A percentile compares a stretch with the other conserved stretches of the same genome.
These are phyloP conservation scores for Caenorhabditis sulstoni DNA, from an alignment of 2,888 invertebrate species.

Conservation along the genomic window DNA sequence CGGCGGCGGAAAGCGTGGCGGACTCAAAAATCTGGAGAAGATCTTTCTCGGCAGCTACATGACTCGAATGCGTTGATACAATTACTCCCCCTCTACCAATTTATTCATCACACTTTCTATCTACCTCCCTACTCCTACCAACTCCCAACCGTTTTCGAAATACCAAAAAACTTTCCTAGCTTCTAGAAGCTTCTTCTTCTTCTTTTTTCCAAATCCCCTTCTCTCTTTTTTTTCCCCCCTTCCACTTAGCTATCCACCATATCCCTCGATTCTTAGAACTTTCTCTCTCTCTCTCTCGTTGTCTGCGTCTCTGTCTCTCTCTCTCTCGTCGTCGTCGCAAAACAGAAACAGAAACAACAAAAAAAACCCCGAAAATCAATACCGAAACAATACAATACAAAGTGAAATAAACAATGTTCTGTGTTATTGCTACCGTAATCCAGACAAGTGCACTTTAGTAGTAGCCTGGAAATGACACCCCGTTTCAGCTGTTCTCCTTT, in stretches of 20 bases:
- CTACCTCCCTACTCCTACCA: slow-evolving; percentile 2
- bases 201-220: too few species aligned
- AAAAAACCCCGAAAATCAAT: too few species aligned
- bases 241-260: too few species aligned
- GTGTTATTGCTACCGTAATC: slow-evolving; percentile 10
- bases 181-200: slow-evolving; percentile 14
- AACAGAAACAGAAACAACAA: not conserved
- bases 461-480: slow-evolving; percentile 19
- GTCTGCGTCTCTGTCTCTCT: slow-evolving; percentile 23
- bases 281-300: slow-evolving; percentile 25
- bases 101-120: slow-evolving; percentile 12
- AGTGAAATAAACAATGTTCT: slow-evolving; percentile 27
- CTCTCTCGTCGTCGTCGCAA: slow-evolving; percentile 11
- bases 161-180: slow-evolving; percentile 1
- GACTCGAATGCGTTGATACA: slow-evolving; percentile 43
- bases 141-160: not conserved
- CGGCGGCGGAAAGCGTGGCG: slow-evolving; percentile 53
- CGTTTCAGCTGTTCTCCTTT: too few species aligned
- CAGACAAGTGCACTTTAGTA: not conserved
- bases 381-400: too few species aligned
- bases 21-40: slow-evolving; percentile 52
- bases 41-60: slow-evolving; percentile 56
- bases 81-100: slow-evolving; percentile 18
- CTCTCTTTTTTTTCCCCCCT: too few species aligned
- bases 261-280: too few species aligned